phyloP scores from a whole-genome alignment of 1,140 invertebrate species.

The Penaeus chinensis region DNA sequence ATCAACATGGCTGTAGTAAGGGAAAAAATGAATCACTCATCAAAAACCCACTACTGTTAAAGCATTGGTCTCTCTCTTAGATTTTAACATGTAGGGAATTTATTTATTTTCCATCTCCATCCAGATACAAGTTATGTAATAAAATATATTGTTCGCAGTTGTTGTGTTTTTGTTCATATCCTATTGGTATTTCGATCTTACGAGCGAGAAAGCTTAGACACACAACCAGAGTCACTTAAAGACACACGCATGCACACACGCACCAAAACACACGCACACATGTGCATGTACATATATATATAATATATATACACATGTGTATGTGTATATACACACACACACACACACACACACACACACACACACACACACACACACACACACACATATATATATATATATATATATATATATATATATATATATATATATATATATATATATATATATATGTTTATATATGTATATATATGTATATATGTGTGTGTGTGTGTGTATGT shows the following conservation, averaged over 20 bases:
- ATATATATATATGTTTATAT: not conserved
- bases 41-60: not conserved
- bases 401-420: no score
- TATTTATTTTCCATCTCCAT: conserved; percentile 20
- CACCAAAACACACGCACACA: conserved; percentile 16
- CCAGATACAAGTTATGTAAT: conserved; percentile 23
- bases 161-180: not conserved
- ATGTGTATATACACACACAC: not conserved
- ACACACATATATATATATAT: no score
- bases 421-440: not conserved
- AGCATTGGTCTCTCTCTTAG: no score
- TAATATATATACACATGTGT: not conserved
- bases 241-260: not conserved
- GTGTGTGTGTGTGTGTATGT: not conserved
- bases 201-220: no score
- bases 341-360: no score
- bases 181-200: not conserved
- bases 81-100: not conserved
- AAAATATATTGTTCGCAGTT: conserved; percentile 14
- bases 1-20: no score
- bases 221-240: not conserved
- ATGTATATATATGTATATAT: not conserved
- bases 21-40: no score
- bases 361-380: no score
- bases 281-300: conserved; percentile 35